A percentile compares a stretch with the other conserved stretches of the same genome.
These are phyloP conservation scores for Kryphioiulus occultus DNA, from an alignment of 2,888 invertebrate species.

Conservation along the genomic window DNA sequence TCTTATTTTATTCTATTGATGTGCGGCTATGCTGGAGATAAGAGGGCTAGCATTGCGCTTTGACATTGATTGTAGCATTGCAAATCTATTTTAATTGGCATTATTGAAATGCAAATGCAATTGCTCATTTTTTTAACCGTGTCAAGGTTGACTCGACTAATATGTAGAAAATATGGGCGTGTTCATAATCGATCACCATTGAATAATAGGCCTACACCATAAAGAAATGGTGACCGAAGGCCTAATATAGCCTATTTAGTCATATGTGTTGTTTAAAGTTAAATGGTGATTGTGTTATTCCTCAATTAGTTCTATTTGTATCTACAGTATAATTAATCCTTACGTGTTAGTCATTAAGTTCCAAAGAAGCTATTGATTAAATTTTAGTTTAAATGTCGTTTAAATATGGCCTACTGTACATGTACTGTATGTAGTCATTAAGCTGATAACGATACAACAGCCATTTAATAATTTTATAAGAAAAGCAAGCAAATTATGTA, in stretches of 20 bases:
- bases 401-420: background rate
- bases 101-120: conserved; percentile 1
- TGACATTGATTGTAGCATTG: background rate
- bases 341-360: no score
- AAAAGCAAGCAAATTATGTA: background rate
- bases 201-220: background rate
- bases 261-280: background rate
- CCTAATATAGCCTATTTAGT: background rate
- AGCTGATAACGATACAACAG: background rate
- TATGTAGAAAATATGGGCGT: background rate
- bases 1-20: no score
- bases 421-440: background rate
- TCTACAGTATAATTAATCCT: no score
- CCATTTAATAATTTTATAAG: background rate
- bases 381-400: background rate
- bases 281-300: background rate
- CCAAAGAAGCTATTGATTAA: background rate
- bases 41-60: background rate
- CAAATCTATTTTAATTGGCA: background rate
- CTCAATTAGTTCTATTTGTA: background rate
- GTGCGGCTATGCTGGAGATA: no score
- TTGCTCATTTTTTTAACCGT: background rate
- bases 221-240: background rate
- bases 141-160: background rate
- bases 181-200: background rate